A percentile compares a stretch with the other conserved stretches of the same genome.
Evolutionary conservation across 2,113 vertebrate species (phyloP).

Genomic region (Micronycteris hirsuta): DNA sequence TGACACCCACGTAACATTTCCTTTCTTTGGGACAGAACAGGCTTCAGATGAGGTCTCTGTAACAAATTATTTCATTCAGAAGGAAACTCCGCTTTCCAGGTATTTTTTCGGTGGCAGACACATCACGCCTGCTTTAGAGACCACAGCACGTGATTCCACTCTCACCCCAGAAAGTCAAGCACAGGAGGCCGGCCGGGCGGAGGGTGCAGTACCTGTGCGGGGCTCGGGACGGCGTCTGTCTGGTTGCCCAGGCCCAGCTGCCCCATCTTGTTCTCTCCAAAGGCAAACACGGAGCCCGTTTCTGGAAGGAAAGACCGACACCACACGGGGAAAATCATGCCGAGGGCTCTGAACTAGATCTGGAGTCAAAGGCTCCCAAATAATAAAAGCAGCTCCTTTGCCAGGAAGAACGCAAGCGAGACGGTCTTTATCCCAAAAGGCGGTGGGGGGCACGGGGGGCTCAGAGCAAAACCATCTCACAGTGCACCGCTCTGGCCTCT

Average conservation of each 20-base stretch:
- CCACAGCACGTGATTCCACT: rapidly evolving
- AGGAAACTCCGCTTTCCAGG: background rate
- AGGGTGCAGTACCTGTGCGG: constrained; percentile 82
- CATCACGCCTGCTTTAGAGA: too few relatives aligned
- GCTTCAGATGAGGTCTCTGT: background rate
- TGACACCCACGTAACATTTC: background rate
- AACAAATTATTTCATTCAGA: background rate
- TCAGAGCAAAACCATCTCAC: background rate
- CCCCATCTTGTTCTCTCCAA: constrained; percentile 97
- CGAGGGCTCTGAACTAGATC: background rate
- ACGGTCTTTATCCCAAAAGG: background rate
- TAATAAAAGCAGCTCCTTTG: background rate
- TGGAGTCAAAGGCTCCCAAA: background rate
- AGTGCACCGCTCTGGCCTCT: rapidly evolving
- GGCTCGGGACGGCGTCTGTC: constrained; percentile 93
- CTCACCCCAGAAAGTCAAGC: background rate
- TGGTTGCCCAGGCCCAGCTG: constrained; percentile 96
- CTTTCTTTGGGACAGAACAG: background rate
- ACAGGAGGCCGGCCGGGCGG: rapidly evolving
- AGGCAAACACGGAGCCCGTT: constrained; percentile 89
- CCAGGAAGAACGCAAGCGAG: background rate
- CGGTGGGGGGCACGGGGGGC: rapidly evolving
- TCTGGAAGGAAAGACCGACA: constrained; percentile 78
- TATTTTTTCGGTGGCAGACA: background rate
- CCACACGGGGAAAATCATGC: background rate